Base-by-base conservation (phyloP, 2,888 invertebrate species). In the Xanthia icteritia region DNA sequence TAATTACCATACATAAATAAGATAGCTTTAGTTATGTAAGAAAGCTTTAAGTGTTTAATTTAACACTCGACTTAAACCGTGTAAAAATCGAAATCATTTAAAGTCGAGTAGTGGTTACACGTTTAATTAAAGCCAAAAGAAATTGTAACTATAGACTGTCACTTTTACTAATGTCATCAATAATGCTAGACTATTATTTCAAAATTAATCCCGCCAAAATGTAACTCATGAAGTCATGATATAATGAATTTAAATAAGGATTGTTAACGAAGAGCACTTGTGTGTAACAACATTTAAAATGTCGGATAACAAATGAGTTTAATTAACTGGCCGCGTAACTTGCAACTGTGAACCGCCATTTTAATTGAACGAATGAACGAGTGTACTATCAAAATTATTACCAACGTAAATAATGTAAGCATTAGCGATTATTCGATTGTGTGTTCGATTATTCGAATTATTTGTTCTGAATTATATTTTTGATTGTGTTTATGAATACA, bases 341-440 rank as follows among this genome's bases (percentile, higher is more conserved):
- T 83, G 78, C 77, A 65, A 85, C 61, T 63, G 77, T 45, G 61
- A 27, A 76, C 82, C 83, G 65, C 86, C 48, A 65, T 83, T 82
- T 86, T 88, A 88, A 88, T 86, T 88, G 86, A 77, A 81, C 75
- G 73, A 84, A 77, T 87, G 82, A 70, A 76, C 66, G 68, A 79
- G 65, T 82, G 85, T 76, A 81, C 76, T 68, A 83, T 81, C 67
- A 64, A 56, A 81, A 73, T 79, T 73, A 81, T 79, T 81, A 65
- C 60, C 45, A 61, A 76, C 36, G 70, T 64, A 83, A 84, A 84
- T 86, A 76, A 73, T 80, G 60, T 61, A 31, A 63, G 74, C 54
- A 79, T 82, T 85, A 82, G 82, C 56, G 64, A 67, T 79, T 58
- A 72, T 76, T 65, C 74, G 48, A 64, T 73, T 77, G 70, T 75